Percentiles rank a stretch among this genome's conserved stretches.
Evolutionary conservation across 2,113 vertebrate genomes (phyloP).

Genomic region (Perca fluviatilis): DNA sequence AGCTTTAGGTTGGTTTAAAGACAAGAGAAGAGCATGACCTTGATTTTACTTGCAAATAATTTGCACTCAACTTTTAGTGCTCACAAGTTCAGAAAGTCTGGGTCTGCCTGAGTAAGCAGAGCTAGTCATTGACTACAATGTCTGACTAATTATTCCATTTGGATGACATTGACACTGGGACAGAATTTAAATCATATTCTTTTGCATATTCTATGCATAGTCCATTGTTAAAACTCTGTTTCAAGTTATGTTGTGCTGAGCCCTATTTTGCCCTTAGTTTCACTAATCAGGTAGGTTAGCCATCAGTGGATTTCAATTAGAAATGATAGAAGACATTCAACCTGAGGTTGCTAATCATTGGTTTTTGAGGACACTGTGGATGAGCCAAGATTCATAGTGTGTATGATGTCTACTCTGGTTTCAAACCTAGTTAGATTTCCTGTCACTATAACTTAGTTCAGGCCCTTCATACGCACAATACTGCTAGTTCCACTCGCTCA

Average conservation of each 20-base stretch:
- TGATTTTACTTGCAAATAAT: constrained; percentile 50
- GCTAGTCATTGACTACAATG: constrained; percentile 14
- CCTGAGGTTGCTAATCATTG: constrained; percentile 11
- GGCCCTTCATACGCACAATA: constrained; percentile 4
- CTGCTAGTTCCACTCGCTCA: constrained; percentile 42
- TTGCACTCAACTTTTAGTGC: constrained; percentile 21
- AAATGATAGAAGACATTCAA: not conserved
- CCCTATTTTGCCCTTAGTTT: not conserved
- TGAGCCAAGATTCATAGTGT: not conserved
- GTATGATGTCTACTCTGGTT: not conserved
- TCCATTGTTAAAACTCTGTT: constrained; percentile 35
- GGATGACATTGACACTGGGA: constrained; percentile 31
- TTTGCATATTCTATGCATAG: constrained; percentile 37
- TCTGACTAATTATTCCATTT: constrained; percentile 53
- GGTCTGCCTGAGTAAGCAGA: constrained; percentile 30
- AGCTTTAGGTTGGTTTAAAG: constrained; percentile 12
- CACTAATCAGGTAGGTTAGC: not conserved
- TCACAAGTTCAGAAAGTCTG: constrained; percentile 28
- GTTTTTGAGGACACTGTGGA: constrained; percentile 13
- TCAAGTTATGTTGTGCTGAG: not conserved
- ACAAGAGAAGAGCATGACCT: constrained; percentile 31
- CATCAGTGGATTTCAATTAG: not conserved
- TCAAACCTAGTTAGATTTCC: constrained; percentile 21
- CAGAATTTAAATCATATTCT: constrained; percentile 34
- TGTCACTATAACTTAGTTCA: constrained; percentile 44